Conservation (phyloP, 2,113 vertebrate genomes). For the Oostethus manadensis region DNA sequence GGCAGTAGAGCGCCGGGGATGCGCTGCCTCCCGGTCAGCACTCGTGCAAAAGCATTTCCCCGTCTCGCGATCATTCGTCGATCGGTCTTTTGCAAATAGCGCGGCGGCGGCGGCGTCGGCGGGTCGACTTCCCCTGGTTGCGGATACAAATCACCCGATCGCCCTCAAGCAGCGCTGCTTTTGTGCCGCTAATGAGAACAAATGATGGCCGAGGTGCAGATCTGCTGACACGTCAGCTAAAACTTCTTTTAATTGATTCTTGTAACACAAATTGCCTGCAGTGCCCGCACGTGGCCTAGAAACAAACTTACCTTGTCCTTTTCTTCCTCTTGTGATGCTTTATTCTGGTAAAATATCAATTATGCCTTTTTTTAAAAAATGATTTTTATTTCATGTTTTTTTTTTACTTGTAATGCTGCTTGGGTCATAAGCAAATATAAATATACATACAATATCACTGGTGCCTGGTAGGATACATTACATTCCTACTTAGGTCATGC, state of each 20-base stretch:
- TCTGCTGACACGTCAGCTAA: slow-evolving; percentile 68
- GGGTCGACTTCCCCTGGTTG: slow-evolving; percentile 68
- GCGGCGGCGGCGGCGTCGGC: slow-evolving; percentile 25
- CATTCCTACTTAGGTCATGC: no score
- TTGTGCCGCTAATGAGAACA: slow-evolving; percentile 75
- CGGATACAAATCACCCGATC: slow-evolving; percentile 73
- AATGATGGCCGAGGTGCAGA: slow-evolving; percentile 63
- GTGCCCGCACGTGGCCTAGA: slow-evolving; percentile 25
- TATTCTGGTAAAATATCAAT: no score
- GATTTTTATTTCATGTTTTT: no score
- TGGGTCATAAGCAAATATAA: no score
- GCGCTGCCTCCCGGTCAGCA: slow-evolving; percentile 24
- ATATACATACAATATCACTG: no score
- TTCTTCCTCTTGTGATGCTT: not conserved
- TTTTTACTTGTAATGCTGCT: no score
- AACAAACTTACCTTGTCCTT: slow-evolving; percentile 11
- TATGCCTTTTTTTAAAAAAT: no score
- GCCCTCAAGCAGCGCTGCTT: slow-evolving; percentile 71
- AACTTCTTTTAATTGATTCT: slow-evolving; percentile 68
- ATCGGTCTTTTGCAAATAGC: slow-evolving; percentile 57
- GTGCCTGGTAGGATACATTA: no score
- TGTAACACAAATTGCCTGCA: slow-evolving; percentile 37
- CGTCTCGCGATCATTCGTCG: slow-evolving; percentile 12
- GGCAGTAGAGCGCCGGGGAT: slow-evolving; percentile 70
- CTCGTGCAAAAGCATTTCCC: slow-evolving; percentile 40